Percentiles rank a stretch among this genome's conserved stretches.
These are phyloP conservation scores for Xestobium rufovillosum DNA, from an alignment of 2,888 invertebrate genomes.

Conservation along the genomic window DNA sequence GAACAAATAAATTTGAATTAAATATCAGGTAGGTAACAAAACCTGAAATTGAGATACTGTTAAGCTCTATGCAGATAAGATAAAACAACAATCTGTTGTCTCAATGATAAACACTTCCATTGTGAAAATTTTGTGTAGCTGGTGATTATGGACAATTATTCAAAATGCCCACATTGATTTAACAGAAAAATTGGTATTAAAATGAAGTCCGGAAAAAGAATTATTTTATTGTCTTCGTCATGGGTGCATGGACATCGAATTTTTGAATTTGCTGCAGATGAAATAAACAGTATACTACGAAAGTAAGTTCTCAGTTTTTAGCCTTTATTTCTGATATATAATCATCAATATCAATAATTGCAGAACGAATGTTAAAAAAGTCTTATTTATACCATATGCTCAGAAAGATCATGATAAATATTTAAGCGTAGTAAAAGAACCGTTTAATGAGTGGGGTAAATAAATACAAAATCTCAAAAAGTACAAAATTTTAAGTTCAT, in stretches of 20 bases:
- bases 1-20: too few relatives aligned
- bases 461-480: not conserved
- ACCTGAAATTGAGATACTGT: too few relatives aligned
- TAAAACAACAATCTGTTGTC: too few relatives aligned
- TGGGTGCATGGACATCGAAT: conserved; percentile 58
- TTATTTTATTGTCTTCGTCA: conserved; percentile 63
- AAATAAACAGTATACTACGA: conserved; percentile 53
- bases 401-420: conserved; percentile 59
- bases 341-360: conserved; percentile 27
- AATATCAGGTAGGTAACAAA: too few relatives aligned
- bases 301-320: conserved; percentile 44
- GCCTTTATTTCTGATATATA: conserved; percentile 3
- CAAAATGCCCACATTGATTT: too few relatives aligned
- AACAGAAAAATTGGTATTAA: too few relatives aligned
- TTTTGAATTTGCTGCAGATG: conserved; percentile 59
- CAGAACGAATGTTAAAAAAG: conserved; percentile 56
- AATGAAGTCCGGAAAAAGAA: conserved; percentile 38
- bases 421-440: conserved; percentile 51
- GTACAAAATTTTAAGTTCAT: conserved; percentile 3
- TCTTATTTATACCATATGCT: conserved; percentile 73
- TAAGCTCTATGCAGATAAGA: too few relatives aligned
- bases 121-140: too few relatives aligned
- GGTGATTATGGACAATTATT: too few relatives aligned
- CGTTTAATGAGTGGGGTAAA: conserved; percentile 57
- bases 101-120: too few relatives aligned